A percentile compares a stretch with the other conserved stretches of the same genome.
phyloP scores from a whole-genome alignment of 37 sponge, comb jelly and placozoan genomes.

The Beroe forskalii region DNA sequence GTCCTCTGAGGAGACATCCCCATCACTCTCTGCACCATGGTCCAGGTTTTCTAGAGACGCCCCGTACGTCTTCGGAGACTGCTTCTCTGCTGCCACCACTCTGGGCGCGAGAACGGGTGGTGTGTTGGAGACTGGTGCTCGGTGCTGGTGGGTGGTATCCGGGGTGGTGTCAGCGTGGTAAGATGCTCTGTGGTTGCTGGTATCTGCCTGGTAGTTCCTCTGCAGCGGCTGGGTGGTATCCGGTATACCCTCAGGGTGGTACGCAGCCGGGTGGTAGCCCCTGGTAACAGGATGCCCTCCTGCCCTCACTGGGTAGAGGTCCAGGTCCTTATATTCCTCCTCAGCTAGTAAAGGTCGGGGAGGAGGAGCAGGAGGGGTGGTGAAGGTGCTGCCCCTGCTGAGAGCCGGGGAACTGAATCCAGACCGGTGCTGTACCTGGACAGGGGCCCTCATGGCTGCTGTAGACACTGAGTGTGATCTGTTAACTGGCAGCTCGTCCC shows the following conservation, averaged over 20 bases:
- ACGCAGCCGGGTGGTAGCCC: background rate
- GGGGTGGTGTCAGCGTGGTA: background rate
- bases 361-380: background rate
- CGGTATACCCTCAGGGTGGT: background rate
- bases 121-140: background rate
- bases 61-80: background rate
- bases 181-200: background rate
- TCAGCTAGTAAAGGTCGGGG: background rate
- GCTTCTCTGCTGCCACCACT: background rate
- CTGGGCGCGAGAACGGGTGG: background rate
- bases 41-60: background rate
- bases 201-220: background rate
- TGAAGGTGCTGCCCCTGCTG: background rate
- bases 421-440: background rate
- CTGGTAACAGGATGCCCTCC: background rate
- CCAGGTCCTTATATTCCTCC: background rate
- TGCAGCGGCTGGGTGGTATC: background rate
- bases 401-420: background rate
- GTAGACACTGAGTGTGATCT: background rate
- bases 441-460: background rate
- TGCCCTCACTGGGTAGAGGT: background rate
- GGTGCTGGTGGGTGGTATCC: background rate
- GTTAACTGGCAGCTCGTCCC: background rate
- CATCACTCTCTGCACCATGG: background rate
- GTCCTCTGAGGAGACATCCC: conserved; percentile 29